Conservation (phyloP, 2,113 vertebrate genomes). For the Larimichthys crocea region DNA sequence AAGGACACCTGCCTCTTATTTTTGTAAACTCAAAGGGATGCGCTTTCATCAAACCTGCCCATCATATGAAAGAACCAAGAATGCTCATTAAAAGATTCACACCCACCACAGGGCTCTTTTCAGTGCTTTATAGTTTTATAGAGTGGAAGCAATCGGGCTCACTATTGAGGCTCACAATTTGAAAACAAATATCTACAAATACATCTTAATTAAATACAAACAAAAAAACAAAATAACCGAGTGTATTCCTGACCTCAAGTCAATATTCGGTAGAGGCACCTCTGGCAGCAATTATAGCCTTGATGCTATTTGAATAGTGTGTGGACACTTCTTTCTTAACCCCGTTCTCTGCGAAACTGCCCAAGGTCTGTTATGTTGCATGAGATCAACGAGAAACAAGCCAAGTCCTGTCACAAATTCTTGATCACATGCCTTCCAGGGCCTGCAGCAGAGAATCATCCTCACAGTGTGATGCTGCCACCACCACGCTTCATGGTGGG, state of each 20-base stretch:
- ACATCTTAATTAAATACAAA: slow-evolving; percentile 18
- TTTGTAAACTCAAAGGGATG: background rate
- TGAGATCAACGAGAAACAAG: background rate
- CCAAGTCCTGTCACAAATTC: slow-evolving; percentile 6
- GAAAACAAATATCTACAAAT: slow-evolving; percentile 14
- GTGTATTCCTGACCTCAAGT: background rate
- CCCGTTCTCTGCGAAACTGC: background rate
- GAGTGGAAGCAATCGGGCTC: background rate
- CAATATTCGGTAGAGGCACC: slow-evolving; percentile 2
- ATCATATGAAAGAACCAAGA: background rate
- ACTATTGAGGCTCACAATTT: too few relatives aligned
- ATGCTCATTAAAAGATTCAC: background rate
- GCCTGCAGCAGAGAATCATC: slow-evolving; percentile 29
- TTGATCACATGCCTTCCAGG: background rate
- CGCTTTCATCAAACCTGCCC: background rate
- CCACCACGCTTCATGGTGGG: background rate
- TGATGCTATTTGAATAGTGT: background rate
- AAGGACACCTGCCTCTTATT: background rate
- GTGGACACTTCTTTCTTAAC: background rate
- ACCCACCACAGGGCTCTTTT: background rate
- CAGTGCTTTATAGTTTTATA: background rate
- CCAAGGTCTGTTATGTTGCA: slow-evolving; percentile 1
- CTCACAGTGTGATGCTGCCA: slow-evolving; percentile 27
- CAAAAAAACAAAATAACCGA: slow-evolving; percentile 12
- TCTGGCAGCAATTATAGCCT: slow-evolving; percentile 13